A percentile compares a stretch with the other conserved stretches of the same genome.
These are phyloP conservation scores for Pagrus major DNA, from an alignment of 2,113 vertebrate species.

Conservation along the genomic window DNA sequence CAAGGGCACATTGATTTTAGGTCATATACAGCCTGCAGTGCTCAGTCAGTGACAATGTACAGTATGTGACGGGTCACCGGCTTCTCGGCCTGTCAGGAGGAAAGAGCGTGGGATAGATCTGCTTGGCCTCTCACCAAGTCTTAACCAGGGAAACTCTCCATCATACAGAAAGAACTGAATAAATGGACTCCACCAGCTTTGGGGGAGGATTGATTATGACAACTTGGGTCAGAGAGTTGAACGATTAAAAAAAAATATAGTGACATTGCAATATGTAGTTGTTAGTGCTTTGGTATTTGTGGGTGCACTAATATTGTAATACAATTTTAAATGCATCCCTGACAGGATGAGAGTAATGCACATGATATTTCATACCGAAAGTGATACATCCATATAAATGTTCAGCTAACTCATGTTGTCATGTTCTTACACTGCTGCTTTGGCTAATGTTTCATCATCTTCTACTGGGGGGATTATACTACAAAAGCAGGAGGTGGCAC, in stretches of 20 bases:
- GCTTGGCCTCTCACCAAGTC: conserved; percentile 55
- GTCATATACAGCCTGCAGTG: conserved; percentile 25
- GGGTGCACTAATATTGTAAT: conserved; percentile 9
- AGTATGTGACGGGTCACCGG: conserved; percentile 32
- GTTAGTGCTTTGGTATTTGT: neutral
- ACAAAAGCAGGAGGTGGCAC: conserved; percentile 36
- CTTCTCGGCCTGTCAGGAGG: conserved; percentile 34
- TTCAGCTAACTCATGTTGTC: neutral
- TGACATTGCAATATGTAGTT: neutral
- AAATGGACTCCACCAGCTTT: conserved; percentile 46
- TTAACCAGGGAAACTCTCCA: conserved; percentile 50
- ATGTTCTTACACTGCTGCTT: conserved; percentile 19
- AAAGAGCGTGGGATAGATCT: conserved; percentile 42
- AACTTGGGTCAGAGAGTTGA: conserved; percentile 32
- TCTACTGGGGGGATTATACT: conserved; percentile 27
- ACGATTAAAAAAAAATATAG: conserved; percentile 22
- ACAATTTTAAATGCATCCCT: neutral
- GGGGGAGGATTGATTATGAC: conserved; percentile 40
- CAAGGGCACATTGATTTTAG: conserved; percentile 30
- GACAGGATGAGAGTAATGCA: conserved; percentile 18
- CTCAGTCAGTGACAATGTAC: conserved; percentile 32
- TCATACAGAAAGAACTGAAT: conserved; percentile 33
- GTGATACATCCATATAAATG: conserved; percentile 9
- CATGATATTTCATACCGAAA: neutral
- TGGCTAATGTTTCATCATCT: conserved; percentile 32